Evolutionary conservation across 2,797 vertebrate species (phyloP), one percentile per base, ranked within the genome.

Genomic region (Lateolabrax maculatus): DNA sequence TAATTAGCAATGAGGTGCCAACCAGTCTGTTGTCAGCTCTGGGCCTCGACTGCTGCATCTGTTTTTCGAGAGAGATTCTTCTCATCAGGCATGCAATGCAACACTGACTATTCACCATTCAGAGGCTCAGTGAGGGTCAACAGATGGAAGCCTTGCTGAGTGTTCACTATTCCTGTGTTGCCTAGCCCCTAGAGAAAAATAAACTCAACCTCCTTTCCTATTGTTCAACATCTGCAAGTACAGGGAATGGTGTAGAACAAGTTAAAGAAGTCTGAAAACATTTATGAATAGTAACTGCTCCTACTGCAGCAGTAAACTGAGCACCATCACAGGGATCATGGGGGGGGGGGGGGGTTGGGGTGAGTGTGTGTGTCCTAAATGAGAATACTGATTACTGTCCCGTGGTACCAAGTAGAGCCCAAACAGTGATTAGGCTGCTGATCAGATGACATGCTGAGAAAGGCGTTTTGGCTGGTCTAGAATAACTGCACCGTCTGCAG

Each of bases 371-470:
- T 78, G 11, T 53, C 69, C 60, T 56, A 51, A 83, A 73, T 72
- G 46, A 84, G 66, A 80, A 81, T 57, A 75, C 71, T 51, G 71
- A 82, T 80, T 43, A 71, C 16, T 3, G 57, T 80, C 70, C 72
- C 41, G 5, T 29, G 48, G 76, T 34, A 73, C 52, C 66, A 61
- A 81, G 67, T 3, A 13, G 61, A 90, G 82, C 71, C 79, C 82
- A 85, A 93, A 91, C 84, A 89, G 64, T 73, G 79, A 90, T 90
- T 84, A 88, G 75, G 76, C 77, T 80, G 78, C 84, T 83, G 90
- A 90, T 91, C 82, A 80, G 77, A 82, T 84, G 83, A 87, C 79
- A 51, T 81, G 89, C 90, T 85, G 87, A 90, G 77, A 65, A 70
- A 77, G 74, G 73, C 44, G 39, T 91, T 91, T 75, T 69, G 72